Conservation (phyloP, 2,888 invertebrate species). For the Theretra japonica region DNA sequence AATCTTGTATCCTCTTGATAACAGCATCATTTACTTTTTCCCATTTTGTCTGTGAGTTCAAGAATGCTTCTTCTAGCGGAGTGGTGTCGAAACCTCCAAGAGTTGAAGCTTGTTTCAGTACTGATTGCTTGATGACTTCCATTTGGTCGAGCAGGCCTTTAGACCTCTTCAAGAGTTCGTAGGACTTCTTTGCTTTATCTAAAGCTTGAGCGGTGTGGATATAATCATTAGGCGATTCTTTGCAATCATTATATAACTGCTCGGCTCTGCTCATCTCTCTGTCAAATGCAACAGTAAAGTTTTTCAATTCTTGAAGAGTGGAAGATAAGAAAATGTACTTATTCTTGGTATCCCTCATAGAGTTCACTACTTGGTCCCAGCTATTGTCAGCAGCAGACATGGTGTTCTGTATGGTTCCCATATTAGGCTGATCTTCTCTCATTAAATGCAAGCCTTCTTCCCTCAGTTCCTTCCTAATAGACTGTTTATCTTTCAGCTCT, state of each 20-base stretch:
- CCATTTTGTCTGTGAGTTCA: constrained; percentile 87
- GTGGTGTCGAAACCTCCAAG: constrained; percentile 87
- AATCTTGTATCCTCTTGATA: constrained; percentile 89
- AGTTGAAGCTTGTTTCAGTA: constrained; percentile 88
- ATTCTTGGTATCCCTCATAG: constrained; percentile 89
- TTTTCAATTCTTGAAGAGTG: constrained; percentile 90
- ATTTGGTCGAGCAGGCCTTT: constrained; percentile 91
- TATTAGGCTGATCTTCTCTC: constrained; percentile 92
- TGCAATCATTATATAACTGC: constrained; percentile 86
- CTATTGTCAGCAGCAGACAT: constrained; percentile 90
- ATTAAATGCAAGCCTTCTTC: constrained; percentile 91
- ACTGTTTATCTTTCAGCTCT: constrained; percentile 84
- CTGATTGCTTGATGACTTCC: constrained; percentile 89
- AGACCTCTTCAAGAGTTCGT: constrained; percentile 90
- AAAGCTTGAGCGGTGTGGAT: constrained; percentile 88
- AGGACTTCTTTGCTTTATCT: constrained; percentile 90
- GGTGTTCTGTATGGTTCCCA: constrained; percentile 91
- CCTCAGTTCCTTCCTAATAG: constrained; percentile 89
- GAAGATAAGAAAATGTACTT: constrained; percentile 89
- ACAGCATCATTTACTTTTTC: constrained; percentile 89
- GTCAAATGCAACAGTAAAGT: constrained; percentile 88
- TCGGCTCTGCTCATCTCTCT: constrained; percentile 89
- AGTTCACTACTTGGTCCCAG: constrained; percentile 91
- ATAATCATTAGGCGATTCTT: constrained; percentile 89
- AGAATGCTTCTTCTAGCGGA: constrained; percentile 86